phyloP scores from a whole-genome alignment of 1,140 invertebrate species.

The Brachionus paranguensis region DNA sequence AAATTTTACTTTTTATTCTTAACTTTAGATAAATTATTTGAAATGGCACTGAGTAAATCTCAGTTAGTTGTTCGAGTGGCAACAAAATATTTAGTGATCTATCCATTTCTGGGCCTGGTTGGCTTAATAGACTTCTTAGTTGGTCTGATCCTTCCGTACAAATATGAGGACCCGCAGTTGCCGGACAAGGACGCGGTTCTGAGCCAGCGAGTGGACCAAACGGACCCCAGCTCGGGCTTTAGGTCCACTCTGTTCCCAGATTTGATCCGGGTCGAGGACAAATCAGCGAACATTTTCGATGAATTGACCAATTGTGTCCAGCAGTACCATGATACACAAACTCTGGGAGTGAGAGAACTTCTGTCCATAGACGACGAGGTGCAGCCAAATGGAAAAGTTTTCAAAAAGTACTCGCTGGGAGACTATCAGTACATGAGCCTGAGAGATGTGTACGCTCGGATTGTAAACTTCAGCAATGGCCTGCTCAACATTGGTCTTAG shows the following conservation, averaged over 20 bases:
- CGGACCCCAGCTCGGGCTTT: neutral
- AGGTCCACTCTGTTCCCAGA: neutral
- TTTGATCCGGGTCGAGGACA: neutral
- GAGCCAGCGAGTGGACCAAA: neutral
- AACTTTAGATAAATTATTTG: neutral
- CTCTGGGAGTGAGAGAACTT: conserved; percentile 14
- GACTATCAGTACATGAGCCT: conserved; percentile 86
- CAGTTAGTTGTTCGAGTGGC: neutral
- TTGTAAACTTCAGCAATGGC: conserved; percentile 58
- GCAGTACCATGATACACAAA: neutral
- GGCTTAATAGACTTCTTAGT: conserved; percentile 17
- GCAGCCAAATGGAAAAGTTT: conserved; percentile 35
- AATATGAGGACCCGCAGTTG: conserved; percentile 26
- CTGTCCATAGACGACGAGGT: conserved; percentile 29
- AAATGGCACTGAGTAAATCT: conserved; percentile 16
- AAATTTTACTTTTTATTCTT: neutral
- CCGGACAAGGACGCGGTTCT: conserved; percentile 20
- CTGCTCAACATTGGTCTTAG: conserved; percentile 57
- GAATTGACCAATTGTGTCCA: conserved; percentile 5
- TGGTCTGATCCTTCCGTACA: conserved; percentile 31
- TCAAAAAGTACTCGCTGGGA: neutral
- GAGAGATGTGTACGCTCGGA: conserved; percentile 68
- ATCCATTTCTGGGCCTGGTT: conserved; percentile 29
- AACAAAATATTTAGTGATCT: conserved; percentile 14
- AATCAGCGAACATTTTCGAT: neutral